A percentile compares a stretch with the other conserved stretches of the same genome.
Evolutionary conservation across 2,113 vertebrate genomes (phyloP).

Genomic region (Burhinus bistriatus): DNA sequence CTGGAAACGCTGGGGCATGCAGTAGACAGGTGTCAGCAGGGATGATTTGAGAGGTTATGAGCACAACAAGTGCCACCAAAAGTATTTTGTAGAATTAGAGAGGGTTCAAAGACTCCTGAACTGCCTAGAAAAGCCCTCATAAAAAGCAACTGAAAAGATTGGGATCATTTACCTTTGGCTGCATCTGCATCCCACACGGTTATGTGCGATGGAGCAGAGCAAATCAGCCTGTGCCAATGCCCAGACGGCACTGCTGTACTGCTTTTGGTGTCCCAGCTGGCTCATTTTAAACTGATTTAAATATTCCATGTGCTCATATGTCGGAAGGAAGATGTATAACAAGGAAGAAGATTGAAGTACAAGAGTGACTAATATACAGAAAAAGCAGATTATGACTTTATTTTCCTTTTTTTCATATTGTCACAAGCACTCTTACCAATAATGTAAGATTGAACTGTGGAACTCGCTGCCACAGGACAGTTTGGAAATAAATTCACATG

Average conservation of each 20-base stretch:
- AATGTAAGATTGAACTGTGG: fast-evolving
- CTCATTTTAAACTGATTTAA: not conserved
- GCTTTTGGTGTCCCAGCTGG: not conserved
- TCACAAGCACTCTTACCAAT: too few relatives aligned
- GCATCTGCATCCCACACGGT: not conserved
- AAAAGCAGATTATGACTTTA: not conserved
- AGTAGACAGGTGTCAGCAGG: not conserved
- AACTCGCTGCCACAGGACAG: not conserved
- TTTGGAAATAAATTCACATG: not conserved
- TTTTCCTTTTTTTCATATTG: not conserved
- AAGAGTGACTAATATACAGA: not conserved
- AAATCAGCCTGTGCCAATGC: not conserved
- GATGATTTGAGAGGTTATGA: not conserved
- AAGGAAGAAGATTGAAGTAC: not conserved
- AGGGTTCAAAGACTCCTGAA: not conserved
- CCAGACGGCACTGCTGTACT: not conserved
- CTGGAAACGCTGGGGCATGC: not conserved
- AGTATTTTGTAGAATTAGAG: not conserved
- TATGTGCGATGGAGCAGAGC: not conserved
- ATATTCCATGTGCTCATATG: fast-evolving
- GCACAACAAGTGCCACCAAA: not conserved
- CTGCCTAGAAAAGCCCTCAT: not conserved
- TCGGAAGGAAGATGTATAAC: not conserved
- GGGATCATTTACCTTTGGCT: not conserved
- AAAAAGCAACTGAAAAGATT: not conserved